Conservation (phyloP, 1,140 invertebrate species). For the Reticulitermes speratus region DNA sequence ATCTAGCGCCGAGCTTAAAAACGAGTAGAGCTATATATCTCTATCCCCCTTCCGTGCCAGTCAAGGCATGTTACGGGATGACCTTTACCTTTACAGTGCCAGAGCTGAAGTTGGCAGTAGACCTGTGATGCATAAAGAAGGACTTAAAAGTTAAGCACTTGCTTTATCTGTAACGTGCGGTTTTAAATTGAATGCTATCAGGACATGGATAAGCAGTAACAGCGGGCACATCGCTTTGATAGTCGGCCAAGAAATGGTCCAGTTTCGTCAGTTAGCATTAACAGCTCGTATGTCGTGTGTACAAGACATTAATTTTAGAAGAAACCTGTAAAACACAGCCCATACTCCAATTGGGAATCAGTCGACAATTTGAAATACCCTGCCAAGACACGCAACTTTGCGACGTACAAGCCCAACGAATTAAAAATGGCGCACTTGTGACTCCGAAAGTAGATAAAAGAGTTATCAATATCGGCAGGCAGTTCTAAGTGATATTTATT, state of each 20-base stretch:
- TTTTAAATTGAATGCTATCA: not conserved
- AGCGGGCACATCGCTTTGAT: not conserved
- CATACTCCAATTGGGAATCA: not conserved
- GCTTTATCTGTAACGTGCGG: not conserved
- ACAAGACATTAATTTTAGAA: not conserved
- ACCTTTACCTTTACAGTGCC: no score
- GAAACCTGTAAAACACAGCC: not conserved
- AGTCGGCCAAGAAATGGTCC: not conserved
- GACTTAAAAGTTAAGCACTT: no score
- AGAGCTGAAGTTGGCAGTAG: no score
- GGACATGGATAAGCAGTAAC: not conserved
- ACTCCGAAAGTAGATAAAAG: no score
- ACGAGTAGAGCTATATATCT: no score
- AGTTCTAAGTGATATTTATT: no score
- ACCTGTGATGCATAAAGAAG: no score
- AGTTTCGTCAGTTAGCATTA: constrained; percentile 1
- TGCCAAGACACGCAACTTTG: not conserved
- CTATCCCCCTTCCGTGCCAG: no score
- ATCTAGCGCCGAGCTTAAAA: no score
- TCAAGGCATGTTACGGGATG: no score
- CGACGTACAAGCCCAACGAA: not conserved
- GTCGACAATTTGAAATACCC: not conserved
- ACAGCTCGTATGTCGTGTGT: not conserved
- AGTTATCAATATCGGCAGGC: no score
- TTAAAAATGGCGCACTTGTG: not conserved